phyloP scores from a whole-genome alignment of 2,888 invertebrate genomes.

The Orthosia gracilis region DNA sequence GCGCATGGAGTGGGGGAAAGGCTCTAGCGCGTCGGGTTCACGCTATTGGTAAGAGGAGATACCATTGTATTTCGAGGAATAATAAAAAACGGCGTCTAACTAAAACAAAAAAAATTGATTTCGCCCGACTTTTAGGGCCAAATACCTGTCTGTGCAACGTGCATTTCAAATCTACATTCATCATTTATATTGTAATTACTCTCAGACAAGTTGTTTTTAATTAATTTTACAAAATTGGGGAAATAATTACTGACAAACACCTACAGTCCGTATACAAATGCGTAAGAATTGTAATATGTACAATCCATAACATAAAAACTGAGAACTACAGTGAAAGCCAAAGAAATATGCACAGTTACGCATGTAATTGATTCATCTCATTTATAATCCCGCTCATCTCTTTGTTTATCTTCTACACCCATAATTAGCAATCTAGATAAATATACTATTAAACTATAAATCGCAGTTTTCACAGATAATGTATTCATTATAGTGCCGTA shows the following conservation, averaged over 20 bases:
- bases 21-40: too few relatives aligned
- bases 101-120: too few relatives aligned
- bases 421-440: slow-evolving; percentile 60
- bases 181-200: too few relatives aligned
- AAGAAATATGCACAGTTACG: slow-evolving; percentile 59
- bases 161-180: neutral
- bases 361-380: slow-evolving; percentile 81
- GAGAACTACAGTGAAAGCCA: slow-evolving; percentile 34
- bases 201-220: neutral
- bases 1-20: too few relatives aligned
- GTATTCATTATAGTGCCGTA: slow-evolving; percentile 42
- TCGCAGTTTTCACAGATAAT: slow-evolving; percentile 39
- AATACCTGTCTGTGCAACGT: too few relatives aligned
- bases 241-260: neutral
- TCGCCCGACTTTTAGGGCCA: too few relatives aligned
- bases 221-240: neutral
- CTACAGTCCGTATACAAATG: neutral
- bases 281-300: slow-evolving; percentile 2
- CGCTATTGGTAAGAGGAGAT: too few relatives aligned
- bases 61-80: too few relatives aligned
- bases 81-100: too few relatives aligned
- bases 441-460: slow-evolving; percentile 50
- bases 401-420: slow-evolving; percentile 47
- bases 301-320: slow-evolving; percentile 15
- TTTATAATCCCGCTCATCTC: slow-evolving; percentile 62